phyloP scores from a whole-genome alignment of 2,797 vertebrate genomes.

The Synaphobranchus kaupii region DNA sequence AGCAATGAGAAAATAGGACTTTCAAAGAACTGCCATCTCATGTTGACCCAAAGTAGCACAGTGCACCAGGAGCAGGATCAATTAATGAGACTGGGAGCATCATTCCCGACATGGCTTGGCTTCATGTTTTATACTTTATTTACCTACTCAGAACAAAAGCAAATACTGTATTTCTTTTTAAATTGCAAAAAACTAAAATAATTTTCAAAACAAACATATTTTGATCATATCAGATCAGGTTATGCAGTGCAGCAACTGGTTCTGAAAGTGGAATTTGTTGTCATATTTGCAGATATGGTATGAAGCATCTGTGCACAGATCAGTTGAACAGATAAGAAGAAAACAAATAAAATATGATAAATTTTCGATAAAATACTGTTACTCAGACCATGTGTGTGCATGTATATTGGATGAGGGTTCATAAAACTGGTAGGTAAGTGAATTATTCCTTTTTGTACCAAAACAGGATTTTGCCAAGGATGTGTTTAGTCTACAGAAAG shows the following conservation, averaged over 20 bases:
- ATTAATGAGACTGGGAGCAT: neutral
- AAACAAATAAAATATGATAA: neutral
- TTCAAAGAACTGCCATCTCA: neutral
- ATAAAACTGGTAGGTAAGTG: neutral
- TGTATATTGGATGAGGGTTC: neutral
- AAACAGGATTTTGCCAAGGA: conserved; percentile 14
- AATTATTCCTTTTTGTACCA: conserved; percentile 11
- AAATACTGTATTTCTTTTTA: neutral
- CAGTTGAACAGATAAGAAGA: too few relatives aligned
- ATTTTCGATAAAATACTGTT: neutral
- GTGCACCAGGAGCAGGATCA: neutral
- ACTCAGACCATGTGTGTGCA: neutral
- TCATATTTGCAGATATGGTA: neutral
- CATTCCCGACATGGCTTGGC: neutral
- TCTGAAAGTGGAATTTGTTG: neutral
- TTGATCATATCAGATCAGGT: neutral
- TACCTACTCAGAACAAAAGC: neutral
- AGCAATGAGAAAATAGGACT: neutral
- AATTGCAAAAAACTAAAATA: neutral
- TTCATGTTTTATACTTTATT: neutral
- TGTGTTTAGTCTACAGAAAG: conserved; percentile 17
- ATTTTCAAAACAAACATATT: too few relatives aligned
- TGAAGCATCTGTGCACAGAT: neutral
- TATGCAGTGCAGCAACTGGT: neutral
- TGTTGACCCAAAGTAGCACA: neutral